These are phyloP conservation scores for Noctuana brunneofusca DNA, from an alignment of 2,888 invertebrate species.

Conservation along the genomic window DNA sequence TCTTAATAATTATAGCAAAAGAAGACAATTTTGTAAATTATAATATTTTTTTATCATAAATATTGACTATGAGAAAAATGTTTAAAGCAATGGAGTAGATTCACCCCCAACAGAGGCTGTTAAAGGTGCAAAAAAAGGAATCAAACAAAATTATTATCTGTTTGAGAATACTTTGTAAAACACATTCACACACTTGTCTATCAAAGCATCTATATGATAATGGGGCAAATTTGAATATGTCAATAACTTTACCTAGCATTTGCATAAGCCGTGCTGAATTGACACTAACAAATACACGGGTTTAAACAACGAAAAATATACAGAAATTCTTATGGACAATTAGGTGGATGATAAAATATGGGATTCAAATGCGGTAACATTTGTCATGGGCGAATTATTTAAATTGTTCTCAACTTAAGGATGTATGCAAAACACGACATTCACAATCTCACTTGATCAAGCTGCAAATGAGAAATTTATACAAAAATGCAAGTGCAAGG, in stretches of 20 bases:
- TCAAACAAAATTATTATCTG: conserved; percentile 4
- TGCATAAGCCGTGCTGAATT: conserved; percentile 38
- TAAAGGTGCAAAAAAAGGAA: neutral
- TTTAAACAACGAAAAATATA: conserved; percentile 14
- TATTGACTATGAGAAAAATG: neutral
- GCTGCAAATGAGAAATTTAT: conserved; percentile 75
- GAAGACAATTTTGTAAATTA: too few relatives aligned
- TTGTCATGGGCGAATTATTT: conserved; percentile 74
- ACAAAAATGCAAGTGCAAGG: conserved; percentile 65
- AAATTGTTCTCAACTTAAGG: conserved; percentile 62
- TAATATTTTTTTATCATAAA: neutral
- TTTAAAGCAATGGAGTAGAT: neutral
- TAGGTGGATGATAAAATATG: conserved; percentile 57
- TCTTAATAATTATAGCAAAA: too few relatives aligned
- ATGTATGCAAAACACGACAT: conserved; percentile 54
- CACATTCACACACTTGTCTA: conserved; percentile 44
- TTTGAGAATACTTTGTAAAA: conserved; percentile 41
- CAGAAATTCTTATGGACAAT: conserved; percentile 57
- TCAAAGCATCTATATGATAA: conserved; percentile 37
- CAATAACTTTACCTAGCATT: conserved; percentile 41
- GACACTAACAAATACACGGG: conserved; percentile 20
- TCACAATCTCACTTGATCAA: conserved; percentile 67
- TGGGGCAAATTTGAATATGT: conserved; percentile 44
- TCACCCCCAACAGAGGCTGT: neutral
- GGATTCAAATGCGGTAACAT: conserved; percentile 59